Percentiles rank a stretch among this genome's conserved stretches.
Evolutionary conservation across 2,888 invertebrate species (phyloP).

Genomic region (Aspidiotus rigidus): DNA sequence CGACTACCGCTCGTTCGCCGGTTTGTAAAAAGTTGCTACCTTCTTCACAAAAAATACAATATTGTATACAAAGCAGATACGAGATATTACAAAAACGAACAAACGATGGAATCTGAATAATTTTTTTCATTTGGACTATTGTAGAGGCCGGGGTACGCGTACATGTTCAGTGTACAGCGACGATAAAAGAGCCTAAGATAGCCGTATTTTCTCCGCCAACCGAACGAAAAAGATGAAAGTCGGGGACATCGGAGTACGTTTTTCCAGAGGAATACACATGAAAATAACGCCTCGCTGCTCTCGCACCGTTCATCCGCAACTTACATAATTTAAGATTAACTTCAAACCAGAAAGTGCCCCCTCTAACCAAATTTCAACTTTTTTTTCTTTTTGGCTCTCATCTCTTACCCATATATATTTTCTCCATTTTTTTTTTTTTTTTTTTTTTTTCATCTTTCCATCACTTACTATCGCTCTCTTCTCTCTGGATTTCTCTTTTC

Average conservation of each 20-base stretch:
- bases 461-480: constrained; percentile 4
- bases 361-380: constrained; percentile 28
- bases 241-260: constrained; percentile 24
- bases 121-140: constrained; percentile 20
- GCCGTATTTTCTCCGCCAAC: constrained; percentile 30
- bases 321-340: constrained; percentile 33
- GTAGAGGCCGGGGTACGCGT: constrained; percentile 7
- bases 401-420: constrained; percentile 7
- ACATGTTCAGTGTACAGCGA: constrained; percentile 20
- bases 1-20: no score
- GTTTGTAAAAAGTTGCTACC: not conserved
- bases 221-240: constrained; percentile 16
- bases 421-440: constrained; percentile 10
- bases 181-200: constrained; percentile 29
- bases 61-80: not conserved
- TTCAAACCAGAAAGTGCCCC: constrained; percentile 27
- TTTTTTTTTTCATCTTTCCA: constrained; percentile 7
- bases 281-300: constrained; percentile 31
- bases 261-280: constrained; percentile 31
- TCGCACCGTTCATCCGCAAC: constrained; percentile 33
- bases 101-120: constrained; percentile 28
- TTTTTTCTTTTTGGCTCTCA: constrained; percentile 6
- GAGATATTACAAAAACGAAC: constrained; percentile 3
- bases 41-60: not conserved
- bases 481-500: constrained; percentile 24